Conservation (phyloP, 2,797 vertebrate genomes). For the Galaxias olidus region DNA sequence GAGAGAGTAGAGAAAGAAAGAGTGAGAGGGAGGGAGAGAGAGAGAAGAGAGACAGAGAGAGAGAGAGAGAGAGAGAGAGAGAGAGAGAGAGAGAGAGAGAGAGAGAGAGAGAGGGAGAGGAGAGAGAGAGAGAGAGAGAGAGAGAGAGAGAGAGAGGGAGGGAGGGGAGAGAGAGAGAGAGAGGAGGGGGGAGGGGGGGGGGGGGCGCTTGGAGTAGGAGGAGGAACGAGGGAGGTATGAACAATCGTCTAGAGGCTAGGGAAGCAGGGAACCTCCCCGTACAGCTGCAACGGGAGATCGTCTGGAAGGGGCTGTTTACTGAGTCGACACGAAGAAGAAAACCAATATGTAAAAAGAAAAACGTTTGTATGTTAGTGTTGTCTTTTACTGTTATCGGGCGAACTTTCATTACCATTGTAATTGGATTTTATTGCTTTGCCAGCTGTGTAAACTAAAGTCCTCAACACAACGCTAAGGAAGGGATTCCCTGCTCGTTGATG, state of each 20-base stretch:
- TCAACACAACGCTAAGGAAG: too few species aligned
- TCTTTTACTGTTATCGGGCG: too few species aligned
- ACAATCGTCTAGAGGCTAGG: neutral
- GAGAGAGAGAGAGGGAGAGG: neutral
- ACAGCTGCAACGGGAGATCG: neutral
- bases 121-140: neutral
- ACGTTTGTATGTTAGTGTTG: too few species aligned
- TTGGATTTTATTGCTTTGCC: too few species aligned
- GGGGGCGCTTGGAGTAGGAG: neutral
- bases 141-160: slow-evolving; percentile 6
- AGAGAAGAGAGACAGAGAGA: neutral
- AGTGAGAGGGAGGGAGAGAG: neutral
- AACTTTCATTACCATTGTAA: too few species aligned
- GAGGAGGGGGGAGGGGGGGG: neutral
- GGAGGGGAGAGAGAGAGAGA: neutral
- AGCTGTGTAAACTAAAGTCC: too few species aligned
- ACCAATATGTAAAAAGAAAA: too few species aligned
- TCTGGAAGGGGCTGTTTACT: too few species aligned
- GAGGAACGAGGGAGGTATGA: neutral
- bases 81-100: slow-evolving; percentile 2
- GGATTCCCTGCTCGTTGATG: too few species aligned
- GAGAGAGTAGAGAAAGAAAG: too few species aligned
- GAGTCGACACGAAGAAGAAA: too few species aligned
- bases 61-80: neutral
- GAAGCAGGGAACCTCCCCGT: neutral